These are phyloP conservation scores for Palloptera scutellata DNA, from an alignment of 2,888 invertebrate species.

Conservation along the genomic window DNA sequence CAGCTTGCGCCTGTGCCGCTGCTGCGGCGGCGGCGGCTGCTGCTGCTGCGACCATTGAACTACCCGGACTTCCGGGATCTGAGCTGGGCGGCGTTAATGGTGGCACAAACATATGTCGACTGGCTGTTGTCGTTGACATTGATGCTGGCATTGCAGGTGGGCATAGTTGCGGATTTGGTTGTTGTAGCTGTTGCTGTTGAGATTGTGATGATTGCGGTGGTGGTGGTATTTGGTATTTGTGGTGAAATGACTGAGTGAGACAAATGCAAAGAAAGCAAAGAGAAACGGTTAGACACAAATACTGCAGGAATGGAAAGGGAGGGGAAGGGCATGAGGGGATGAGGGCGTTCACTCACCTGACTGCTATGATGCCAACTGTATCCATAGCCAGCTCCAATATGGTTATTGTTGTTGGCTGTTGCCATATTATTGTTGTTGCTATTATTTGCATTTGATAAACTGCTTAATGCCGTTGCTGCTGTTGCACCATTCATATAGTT, in stretches of 20 bases:
- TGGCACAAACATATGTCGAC: slow-evolving; percentile 78
- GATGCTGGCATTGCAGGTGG: slow-evolving; percentile 49
- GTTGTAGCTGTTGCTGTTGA: slow-evolving; percentile 37
- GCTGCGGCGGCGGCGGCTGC: slow-evolving; percentile 55
- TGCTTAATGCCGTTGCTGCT: slow-evolving; percentile 24
- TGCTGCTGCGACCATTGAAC: slow-evolving; percentile 71
- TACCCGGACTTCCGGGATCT: slow-evolving; percentile 84
- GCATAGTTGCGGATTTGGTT: slow-evolving; percentile 53
- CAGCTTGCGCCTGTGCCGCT: slow-evolving; percentile 35
- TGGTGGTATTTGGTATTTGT: slow-evolving; percentile 60
- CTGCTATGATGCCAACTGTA: slow-evolving; percentile 62
- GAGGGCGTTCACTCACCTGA: slow-evolving; percentile 55
- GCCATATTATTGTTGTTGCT: slow-evolving; percentile 41
- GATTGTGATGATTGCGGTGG: slow-evolving; percentile 47
- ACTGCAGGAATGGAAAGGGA: too few relatives aligned
- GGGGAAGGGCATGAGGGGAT: not conserved
- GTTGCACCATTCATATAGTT: slow-evolving; percentile 40
- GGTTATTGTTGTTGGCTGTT: slow-evolving; percentile 37
- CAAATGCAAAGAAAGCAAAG: slow-evolving; percentile 8
- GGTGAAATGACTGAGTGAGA: slow-evolving; percentile 55
- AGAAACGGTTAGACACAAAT: slow-evolving; percentile 4
- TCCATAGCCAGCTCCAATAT: slow-evolving; percentile 50
- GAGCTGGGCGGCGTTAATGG: slow-evolving; percentile 88
- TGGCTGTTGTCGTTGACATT: slow-evolving; percentile 48
- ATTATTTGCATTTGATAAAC: slow-evolving; percentile 39